These are phyloP conservation scores for Struthidea cinerea DNA, from an alignment of 2,113 vertebrate species.

Conservation along the genomic window DNA sequence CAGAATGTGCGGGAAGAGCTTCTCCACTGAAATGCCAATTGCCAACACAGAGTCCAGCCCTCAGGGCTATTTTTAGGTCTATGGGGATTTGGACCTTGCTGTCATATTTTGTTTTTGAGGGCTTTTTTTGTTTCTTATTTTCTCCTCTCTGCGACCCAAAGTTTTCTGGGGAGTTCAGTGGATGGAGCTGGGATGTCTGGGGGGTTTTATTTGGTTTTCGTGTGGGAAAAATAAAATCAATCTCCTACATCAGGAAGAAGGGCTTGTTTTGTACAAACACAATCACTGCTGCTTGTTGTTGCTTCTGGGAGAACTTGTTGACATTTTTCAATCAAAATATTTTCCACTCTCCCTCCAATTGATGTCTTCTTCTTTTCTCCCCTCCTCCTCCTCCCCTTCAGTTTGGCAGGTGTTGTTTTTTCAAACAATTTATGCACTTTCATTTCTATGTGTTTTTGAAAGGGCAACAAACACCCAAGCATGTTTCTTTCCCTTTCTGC, in stretches of 20 bases:
- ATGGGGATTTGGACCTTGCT: not conserved
- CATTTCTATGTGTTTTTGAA: not conserved
- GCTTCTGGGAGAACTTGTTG: constrained; percentile 11
- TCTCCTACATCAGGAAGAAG: not conserved
- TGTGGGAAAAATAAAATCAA: not conserved
- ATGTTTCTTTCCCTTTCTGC: not conserved
- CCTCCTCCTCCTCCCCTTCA: not conserved
- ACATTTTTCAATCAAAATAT: constrained; percentile 33
- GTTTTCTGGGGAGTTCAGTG: not conserved
- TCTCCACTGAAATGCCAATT: not conserved
- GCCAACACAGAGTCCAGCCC: not conserved
- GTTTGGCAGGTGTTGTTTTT: not conserved
- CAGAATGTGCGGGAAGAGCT: not conserved
- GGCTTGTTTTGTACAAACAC: not conserved
- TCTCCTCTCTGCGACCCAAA: not conserved
- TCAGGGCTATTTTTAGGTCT: not conserved
- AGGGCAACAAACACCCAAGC: not conserved
- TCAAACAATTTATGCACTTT: not conserved
- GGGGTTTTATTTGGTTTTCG: not conserved
- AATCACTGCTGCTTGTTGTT: not conserved
- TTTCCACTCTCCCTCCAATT: not conserved
- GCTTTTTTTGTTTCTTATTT: not conserved
- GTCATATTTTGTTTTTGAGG: not conserved
- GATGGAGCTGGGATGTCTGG: not conserved
- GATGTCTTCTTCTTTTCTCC: not conserved